Evolutionary conservation across 2,797 vertebrate genomes (phyloP).

Genomic region (Hoplostethus atlanticus): DNA sequence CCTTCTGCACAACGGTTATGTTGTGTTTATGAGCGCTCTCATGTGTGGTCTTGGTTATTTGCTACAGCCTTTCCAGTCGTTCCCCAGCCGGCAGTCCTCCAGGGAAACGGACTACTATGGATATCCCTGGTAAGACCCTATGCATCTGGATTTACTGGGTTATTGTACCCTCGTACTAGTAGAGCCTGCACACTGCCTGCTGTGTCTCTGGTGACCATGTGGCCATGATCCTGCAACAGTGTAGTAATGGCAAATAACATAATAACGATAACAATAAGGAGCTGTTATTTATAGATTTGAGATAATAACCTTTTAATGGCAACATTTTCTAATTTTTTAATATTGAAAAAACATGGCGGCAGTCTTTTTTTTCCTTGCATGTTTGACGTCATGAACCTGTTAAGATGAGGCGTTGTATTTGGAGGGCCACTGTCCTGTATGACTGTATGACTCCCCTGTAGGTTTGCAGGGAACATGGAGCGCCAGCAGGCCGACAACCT

Average conservation of each 20-base stretch:
- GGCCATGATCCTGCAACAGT: constrained; percentile 1
- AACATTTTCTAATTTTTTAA: neutral
- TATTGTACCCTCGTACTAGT: neutral
- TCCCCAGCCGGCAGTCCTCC: constrained; percentile 88
- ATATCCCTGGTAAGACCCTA: constrained; percentile 91
- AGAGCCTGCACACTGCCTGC: neutral
- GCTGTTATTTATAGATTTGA: neutral
- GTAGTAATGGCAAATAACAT: no score
- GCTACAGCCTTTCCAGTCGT: constrained; percentile 85
- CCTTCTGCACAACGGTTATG: neutral
- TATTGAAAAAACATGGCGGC: neutral
- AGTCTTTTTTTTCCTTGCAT: neutral
- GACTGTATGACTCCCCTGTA: constrained; percentile 56
- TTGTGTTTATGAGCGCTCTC: constrained; percentile 24
- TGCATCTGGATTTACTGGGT: neutral
- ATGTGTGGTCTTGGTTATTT: constrained; percentile 10
- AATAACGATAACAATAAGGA: no score
- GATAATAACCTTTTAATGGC: neutral
- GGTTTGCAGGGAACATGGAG: constrained; percentile 99
- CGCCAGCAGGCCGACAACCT: constrained; percentile 97
- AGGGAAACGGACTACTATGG: constrained; percentile 92
- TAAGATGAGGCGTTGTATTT: constrained; percentile 8
- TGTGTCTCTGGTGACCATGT: constrained; percentile 20
- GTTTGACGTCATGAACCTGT: constrained; percentile 36
- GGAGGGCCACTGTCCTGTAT: constrained; percentile 25